Percentiles rank a stretch among this genome's conserved stretches.
Evolutionary conservation across 2,888 invertebrate genomes (phyloP).

Genomic region (Ornithoptera alexandrae): DNA sequence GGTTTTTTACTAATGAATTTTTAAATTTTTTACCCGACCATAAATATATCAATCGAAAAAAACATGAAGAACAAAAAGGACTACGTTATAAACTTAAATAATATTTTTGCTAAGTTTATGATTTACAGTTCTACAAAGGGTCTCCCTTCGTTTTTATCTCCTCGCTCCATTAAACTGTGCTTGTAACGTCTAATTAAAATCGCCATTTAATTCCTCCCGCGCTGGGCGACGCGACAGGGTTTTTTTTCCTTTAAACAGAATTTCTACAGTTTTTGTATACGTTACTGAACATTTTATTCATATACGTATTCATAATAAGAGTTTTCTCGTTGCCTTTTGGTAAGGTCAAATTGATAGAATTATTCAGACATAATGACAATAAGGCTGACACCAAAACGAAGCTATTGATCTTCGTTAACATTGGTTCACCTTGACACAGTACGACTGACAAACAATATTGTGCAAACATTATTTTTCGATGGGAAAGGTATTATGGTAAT

Average conservation of each 20-base stretch:
- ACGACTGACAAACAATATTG: too few relatives aligned
- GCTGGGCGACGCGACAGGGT: slow-evolving; percentile 49
- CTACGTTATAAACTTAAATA: not conserved
- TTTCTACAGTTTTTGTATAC: slow-evolving; percentile 26
- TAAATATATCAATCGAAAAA: not conserved
- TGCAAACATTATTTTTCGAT: too few relatives aligned
- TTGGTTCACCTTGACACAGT: too few relatives aligned
- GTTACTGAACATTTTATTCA: too few relatives aligned
- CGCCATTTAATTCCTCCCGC: slow-evolving; percentile 65
- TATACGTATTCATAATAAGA: too few relatives aligned
- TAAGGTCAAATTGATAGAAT: too few relatives aligned
- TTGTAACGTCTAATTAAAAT: slow-evolving; percentile 66
- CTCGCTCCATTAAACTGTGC: slow-evolving; percentile 64
- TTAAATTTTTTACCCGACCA: not conserved
- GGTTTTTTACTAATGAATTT: too few relatives aligned
- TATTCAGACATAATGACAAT: too few relatives aligned
- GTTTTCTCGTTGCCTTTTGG: too few relatives aligned
- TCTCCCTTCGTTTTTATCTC: slow-evolving; percentile 62
- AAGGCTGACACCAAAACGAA: too few relatives aligned
- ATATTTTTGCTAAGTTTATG: slow-evolving; percentile 21
- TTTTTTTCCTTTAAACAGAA: slow-evolving; percentile 48
- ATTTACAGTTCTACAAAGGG: slow-evolving; percentile 43
- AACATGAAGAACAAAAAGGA: not conserved
- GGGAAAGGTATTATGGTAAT: too few relatives aligned
- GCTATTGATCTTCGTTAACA: too few relatives aligned